A percentile compares a stretch with the other conserved stretches of the same genome.
phyloP scores from a whole-genome alignment of 2,888 invertebrate species.

The Drymonia ruficornis region DNA sequence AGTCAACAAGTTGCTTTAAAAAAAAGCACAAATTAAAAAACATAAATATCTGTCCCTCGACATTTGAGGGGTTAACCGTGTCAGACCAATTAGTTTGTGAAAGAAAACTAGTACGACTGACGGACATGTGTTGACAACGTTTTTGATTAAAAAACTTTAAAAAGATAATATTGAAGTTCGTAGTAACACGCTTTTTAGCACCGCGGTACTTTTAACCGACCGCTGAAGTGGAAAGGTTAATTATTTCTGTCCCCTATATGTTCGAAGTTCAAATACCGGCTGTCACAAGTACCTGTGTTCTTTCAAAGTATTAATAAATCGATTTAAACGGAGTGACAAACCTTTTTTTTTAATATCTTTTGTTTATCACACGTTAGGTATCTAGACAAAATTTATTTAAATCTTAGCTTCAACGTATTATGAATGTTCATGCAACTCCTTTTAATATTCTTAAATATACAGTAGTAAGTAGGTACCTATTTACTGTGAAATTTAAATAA shows the following conservation, averaged over 20 bases:
- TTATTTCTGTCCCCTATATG: conserved; percentile 14
- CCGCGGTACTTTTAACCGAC: conserved; percentile 19
- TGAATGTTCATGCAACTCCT: too few relatives aligned
- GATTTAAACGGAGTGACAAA: background rate
- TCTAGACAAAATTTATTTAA: too few relatives aligned
- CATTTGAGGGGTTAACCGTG: conserved; percentile 65
- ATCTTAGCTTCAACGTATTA: too few relatives aligned
- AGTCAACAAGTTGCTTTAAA: conserved; percentile 57
- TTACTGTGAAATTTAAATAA: too few relatives aligned
- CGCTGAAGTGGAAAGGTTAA: conserved; percentile 13
- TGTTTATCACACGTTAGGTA: too few relatives aligned
- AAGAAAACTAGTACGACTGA: conserved; percentile 67
- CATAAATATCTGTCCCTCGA: conserved; percentile 45
- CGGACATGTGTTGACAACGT: conserved; percentile 69
- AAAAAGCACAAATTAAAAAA: conserved; percentile 65
- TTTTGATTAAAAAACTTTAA: conserved; percentile 59
- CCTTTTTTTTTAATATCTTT: too few relatives aligned
- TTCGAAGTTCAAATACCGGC: background rate
- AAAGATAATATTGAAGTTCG: conserved; percentile 47
- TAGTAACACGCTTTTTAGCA: conserved; percentile 30
- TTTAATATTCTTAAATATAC: too few relatives aligned
- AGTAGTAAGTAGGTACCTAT: too few relatives aligned
- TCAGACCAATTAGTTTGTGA: conserved; percentile 81
- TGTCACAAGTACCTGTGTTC: background rate
- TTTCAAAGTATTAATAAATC: background rate